Conservation (phyloP, 2,888 invertebrate species). For the Colletes collaris region DNA sequence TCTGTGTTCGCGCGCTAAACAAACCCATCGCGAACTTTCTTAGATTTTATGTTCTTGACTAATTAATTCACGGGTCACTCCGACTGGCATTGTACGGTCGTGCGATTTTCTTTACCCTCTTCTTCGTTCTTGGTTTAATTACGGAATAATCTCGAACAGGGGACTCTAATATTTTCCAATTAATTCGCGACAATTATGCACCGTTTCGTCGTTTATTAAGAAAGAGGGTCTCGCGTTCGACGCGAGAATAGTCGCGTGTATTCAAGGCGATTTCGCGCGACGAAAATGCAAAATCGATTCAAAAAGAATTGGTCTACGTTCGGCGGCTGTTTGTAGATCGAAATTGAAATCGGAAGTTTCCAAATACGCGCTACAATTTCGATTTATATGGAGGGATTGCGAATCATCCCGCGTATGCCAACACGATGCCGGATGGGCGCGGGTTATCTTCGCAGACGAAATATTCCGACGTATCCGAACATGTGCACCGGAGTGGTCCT, state of each 20-base stretch:
- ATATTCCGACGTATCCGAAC: background rate
- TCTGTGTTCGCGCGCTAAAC: background rate
- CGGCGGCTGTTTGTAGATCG: conserved; percentile 46
- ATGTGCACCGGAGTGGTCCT: too few relatives aligned
- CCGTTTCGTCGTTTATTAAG: background rate
- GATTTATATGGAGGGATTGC: conserved; percentile 45
- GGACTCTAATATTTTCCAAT: background rate
- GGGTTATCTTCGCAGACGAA: conserved; percentile 12
- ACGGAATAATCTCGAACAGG: background rate
- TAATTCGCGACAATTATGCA: background rate
- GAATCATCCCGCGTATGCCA: conserved; percentile 34
- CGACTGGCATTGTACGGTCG: background rate
- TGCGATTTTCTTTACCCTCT: background rate
- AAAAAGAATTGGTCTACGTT: conserved; percentile 32
- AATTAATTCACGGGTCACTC: background rate
- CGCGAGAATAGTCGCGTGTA: background rate
- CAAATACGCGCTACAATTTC: conserved; percentile 47
- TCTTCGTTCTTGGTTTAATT: conserved; percentile 6
- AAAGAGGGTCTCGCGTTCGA: background rate
- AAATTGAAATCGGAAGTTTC: conserved; percentile 55
- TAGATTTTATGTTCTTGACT: conserved; percentile 4
- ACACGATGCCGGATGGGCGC: conserved; percentile 15
- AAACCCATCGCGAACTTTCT: conserved; percentile 1
- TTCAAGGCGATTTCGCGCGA: background rate
- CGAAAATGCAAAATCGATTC: conserved; percentile 22